Conservation (phyloP, 1,140 invertebrate species). For the Microvelia longipes region DNA sequence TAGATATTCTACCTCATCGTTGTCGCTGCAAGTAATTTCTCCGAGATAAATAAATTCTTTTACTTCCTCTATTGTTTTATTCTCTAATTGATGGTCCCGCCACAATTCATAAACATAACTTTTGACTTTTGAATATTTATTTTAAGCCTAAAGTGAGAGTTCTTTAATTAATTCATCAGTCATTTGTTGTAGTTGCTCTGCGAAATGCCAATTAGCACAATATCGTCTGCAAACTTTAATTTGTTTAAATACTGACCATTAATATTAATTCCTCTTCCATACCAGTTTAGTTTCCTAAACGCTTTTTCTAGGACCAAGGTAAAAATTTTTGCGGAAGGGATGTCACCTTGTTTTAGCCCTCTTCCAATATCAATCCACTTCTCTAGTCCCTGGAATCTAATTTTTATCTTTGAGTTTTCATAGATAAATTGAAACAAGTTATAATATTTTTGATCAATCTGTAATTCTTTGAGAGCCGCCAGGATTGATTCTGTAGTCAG, state of each 20-base stretch:
- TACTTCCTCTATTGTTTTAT: background rate
- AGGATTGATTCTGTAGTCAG: background rate
- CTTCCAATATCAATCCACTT: background rate
- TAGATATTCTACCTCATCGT: background rate
- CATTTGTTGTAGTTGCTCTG: background rate
- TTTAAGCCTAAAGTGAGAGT: background rate
- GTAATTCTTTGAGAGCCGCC: background rate
- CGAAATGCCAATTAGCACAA: background rate
- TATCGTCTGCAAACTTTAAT: background rate
- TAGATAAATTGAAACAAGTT: background rate
- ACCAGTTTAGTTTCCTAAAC: background rate
- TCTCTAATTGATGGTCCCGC: background rate
- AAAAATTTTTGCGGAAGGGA: background rate
- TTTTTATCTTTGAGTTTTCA: background rate
- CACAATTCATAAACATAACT: background rate
- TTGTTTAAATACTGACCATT: background rate
- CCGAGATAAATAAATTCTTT: background rate
- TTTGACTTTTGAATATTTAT: background rate
- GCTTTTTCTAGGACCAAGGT: background rate
- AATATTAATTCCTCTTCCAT: background rate
- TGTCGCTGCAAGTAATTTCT: background rate
- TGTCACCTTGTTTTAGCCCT: background rate
- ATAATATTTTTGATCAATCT: background rate
- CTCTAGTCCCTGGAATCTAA: background rate
- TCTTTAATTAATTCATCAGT: background rate